These are phyloP conservation scores for Tetrapedia diversipes DNA, from an alignment of 2,888 invertebrate genomes.

Conservation along the genomic window DNA sequence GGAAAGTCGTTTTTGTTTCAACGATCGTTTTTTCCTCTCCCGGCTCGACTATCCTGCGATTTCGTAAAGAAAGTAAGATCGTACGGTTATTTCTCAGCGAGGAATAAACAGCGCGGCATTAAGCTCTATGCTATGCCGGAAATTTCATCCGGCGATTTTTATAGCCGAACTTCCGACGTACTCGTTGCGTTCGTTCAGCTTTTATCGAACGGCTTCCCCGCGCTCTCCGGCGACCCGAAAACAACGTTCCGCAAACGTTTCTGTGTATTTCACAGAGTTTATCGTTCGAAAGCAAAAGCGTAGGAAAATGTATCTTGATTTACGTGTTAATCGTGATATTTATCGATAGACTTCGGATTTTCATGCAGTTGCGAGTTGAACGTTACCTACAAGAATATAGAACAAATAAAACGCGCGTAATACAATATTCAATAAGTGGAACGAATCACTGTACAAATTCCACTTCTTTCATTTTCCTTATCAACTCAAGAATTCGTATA, in stretches of 20 bases:
- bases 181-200: constrained; percentile 19
- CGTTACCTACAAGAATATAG: too few relatives aligned
- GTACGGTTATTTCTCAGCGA: constrained; percentile 34
- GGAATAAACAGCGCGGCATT: constrained; percentile 28
- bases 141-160: constrained; percentile 39
- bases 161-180: constrained; percentile 33
- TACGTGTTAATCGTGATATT: not conserved
- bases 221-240: constrained; percentile 8
- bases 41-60: constrained; percentile 38
- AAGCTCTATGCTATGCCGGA: constrained; percentile 21
- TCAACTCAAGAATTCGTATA: too few relatives aligned
- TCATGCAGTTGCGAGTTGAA: too few relatives aligned
- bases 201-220: constrained; percentile 23
- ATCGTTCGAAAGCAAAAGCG: not conserved
- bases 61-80: constrained; percentile 27
- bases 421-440: too few relatives aligned
- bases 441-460: too few relatives aligned
- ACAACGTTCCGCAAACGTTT: not conserved
- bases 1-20: constrained; percentile 17
- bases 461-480: too few relatives aligned
- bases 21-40: constrained; percentile 30
- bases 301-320: not conserved
- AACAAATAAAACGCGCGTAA: too few relatives aligned
- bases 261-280: not conserved
- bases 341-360: too few relatives aligned